Percentiles rank a stretch among this genome's conserved stretches.
phyloP scores from a whole-genome alignment of 2,797 vertebrate species.

The Gouania willdenowi region DNA sequence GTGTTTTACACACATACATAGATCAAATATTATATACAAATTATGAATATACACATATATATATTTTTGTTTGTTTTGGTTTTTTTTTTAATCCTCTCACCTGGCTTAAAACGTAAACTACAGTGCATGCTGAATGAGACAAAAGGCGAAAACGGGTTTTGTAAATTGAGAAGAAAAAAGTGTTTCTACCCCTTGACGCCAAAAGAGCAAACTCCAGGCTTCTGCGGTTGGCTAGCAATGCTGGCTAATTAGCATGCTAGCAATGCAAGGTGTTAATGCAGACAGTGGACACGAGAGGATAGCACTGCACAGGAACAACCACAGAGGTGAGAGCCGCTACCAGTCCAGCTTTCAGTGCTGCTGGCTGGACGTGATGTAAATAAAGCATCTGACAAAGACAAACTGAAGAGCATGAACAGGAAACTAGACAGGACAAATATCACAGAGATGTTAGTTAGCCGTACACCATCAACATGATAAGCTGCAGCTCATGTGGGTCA shows the following conservation, averaged over 20 bases:
- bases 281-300: slow-evolving; percentile 27
- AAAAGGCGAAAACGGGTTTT: not conserved
- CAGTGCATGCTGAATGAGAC: not conserved
- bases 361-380: not conserved
- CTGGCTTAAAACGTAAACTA: not conserved
- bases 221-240: slow-evolving; percentile 24
- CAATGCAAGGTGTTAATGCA: slow-evolving; percentile 55
- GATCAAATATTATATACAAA: too few relatives aligned
- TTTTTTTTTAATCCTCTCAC: not conserved
- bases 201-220: slow-evolving; percentile 19
- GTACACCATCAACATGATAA: too few relatives aligned
- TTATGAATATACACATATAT: too few relatives aligned
- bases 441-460: not conserved
- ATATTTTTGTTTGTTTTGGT: too few relatives aligned
- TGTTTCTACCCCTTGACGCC: slow-evolving; percentile 45
- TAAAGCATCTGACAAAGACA: slow-evolving; percentile 10
- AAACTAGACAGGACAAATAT: slow-evolving; percentile 4
- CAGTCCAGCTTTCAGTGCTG: not conserved
- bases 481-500: too few relatives aligned
- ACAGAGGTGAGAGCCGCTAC: slow-evolving; percentile 8
- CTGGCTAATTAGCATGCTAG: slow-evolving; percentile 21
- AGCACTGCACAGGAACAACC: slow-evolving; percentile 53
- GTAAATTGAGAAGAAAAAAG: slow-evolving; percentile 20
- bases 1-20: too few relatives aligned
- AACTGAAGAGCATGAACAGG: not conserved